These are phyloP conservation scores for Erynnis tages DNA, from an alignment of 2,888 invertebrate genomes.

Conservation along the genomic window DNA sequence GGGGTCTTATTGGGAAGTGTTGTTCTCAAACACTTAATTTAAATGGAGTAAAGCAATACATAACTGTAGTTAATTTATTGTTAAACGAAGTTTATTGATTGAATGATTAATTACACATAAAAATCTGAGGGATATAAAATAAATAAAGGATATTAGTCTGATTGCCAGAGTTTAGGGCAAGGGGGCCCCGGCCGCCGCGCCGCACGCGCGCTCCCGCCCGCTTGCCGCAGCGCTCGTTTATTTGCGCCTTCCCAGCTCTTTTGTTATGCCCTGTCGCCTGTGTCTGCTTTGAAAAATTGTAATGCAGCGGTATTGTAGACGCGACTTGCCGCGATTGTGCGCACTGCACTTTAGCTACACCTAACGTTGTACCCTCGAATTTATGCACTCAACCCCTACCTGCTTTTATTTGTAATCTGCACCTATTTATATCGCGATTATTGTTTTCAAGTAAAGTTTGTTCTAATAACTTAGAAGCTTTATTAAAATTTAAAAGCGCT, in stretches of 20 bases:
- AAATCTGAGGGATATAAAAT: neutral
- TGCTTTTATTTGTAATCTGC: slow-evolving; percentile 17
- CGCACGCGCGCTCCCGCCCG: slow-evolving; percentile 56
- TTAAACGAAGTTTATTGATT: no score
- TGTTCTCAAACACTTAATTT: no score
- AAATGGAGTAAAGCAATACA: no score
- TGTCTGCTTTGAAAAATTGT: slow-evolving; percentile 79
- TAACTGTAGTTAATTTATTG: no score
- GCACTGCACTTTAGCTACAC: slow-evolving; percentile 38
- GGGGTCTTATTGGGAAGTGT: no score
- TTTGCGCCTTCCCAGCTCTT: slow-evolving; percentile 77
- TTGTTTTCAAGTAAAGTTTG: neutral
- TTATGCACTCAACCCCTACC: slow-evolving; percentile 39
- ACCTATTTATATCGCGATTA: neutral
- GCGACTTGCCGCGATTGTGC: slow-evolving; percentile 67
- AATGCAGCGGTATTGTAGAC: slow-evolving; percentile 72
- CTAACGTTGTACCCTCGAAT: slow-evolving; percentile 43
- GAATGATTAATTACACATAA: no score
- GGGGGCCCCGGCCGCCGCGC: no score
- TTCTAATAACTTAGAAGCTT: no score
- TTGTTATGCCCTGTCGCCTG: slow-evolving; percentile 75
- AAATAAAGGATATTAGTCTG: slow-evolving; percentile 34
- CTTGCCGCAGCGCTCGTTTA: slow-evolving; percentile 73
- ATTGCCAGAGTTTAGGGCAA: slow-evolving; percentile 40
- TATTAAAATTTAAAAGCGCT: no score